A percentile compares a stretch with the other conserved stretches of the same genome.
Conservation (phyloP, 2,797 vertebrate genomes). For the Carcharodon carcharias region DNA sequence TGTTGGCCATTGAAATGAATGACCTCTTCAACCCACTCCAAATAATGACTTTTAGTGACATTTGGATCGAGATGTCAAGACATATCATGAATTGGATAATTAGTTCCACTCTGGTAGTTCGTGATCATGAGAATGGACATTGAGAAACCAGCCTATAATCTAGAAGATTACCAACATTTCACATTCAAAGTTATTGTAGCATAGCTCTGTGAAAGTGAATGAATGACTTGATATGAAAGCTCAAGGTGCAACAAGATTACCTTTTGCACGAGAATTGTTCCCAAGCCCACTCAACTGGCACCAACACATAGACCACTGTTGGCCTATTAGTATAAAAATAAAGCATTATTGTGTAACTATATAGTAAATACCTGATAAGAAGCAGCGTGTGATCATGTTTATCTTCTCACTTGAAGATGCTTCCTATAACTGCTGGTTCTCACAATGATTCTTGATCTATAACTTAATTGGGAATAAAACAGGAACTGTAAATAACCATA, state of each 20-base stretch:
- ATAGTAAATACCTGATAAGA: background rate
- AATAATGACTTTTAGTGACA: background rate
- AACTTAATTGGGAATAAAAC: background rate
- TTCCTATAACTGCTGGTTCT: background rate
- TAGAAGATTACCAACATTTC: background rate
- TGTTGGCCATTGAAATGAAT: background rate
- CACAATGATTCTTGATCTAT: background rate
- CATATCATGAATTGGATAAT: background rate
- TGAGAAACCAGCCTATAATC: background rate
- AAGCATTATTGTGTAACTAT: background rate
- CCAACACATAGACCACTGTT: background rate
- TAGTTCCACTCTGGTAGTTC: background rate
- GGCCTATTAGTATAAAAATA: background rate
- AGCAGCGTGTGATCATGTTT: background rate
- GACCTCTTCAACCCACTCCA: background rate
- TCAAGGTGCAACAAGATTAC: background rate
- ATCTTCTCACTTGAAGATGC: background rate
- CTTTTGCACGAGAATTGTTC: background rate
- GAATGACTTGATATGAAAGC: background rate
- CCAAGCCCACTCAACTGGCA: background rate
- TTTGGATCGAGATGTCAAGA: background rate
- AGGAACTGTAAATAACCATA: background rate
- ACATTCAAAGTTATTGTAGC: background rate
- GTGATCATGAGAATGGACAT: background rate
- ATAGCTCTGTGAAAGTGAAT: background rate